A percentile compares a stretch with the other conserved stretches of the same genome.
phyloP scores from a whole-genome alignment of 2,888 invertebrate genomes.

The Yponomeuta evonymella region DNA sequence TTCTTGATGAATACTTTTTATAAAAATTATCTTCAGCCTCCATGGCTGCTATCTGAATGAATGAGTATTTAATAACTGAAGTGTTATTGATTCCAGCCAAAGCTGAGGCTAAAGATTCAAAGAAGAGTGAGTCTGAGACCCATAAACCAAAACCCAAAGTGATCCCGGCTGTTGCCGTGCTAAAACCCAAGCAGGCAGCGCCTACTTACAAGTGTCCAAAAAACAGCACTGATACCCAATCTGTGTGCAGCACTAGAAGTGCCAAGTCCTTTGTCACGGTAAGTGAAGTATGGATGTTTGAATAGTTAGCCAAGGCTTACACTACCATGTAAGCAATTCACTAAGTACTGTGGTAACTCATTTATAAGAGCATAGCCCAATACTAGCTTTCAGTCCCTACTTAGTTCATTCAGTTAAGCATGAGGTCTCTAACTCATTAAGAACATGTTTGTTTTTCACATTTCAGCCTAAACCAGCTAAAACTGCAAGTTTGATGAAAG shows the following conservation, averaged over 20 bases:
- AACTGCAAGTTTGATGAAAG: conserved; percentile 29
- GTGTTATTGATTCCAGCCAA: neutral
- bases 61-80: neutral
- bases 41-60: neutral
- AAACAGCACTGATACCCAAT: conserved; percentile 40
- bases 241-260: conserved; percentile 58
- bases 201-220: conserved; percentile 5
- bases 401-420: too few species aligned
- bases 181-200: conserved; percentile 23
- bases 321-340: too few species aligned
- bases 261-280: conserved; percentile 59
- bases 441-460: neutral
- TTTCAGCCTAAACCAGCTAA: conserved; percentile 58
- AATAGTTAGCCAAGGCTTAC: too few species aligned
- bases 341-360: too few species aligned
- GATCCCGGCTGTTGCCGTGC: conserved; percentile 24
- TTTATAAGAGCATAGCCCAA: too few species aligned
- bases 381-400: too few species aligned
- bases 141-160: conserved; percentile 29
- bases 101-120: conserved; percentile 27
- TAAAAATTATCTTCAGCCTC: too few species aligned
- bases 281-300: conserved; percentile 27
- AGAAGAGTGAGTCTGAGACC: conserved; percentile 37
- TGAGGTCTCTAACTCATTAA: too few species aligned
- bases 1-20: too few species aligned